Percentiles rank a stretch among this genome's conserved stretches.
Conservation (phyloP, 2,797 vertebrate species). For the Cichlasoma orientale region DNA sequence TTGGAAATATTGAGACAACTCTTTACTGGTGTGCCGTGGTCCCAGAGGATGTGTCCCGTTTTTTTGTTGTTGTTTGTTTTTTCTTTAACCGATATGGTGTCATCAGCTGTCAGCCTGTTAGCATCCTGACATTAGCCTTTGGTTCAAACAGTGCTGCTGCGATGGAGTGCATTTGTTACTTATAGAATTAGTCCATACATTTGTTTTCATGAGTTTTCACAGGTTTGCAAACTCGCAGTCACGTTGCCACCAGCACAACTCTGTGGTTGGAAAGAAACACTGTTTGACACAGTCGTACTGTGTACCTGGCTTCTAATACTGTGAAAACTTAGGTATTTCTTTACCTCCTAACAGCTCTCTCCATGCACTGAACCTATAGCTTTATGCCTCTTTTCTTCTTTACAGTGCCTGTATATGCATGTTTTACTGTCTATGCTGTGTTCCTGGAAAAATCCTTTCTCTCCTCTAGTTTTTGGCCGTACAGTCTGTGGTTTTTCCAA, state of each 20-base stretch:
- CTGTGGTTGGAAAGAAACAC: neutral
- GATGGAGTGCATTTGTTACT: neutral
- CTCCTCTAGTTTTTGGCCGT: constrained; percentile 67
- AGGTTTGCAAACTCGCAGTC: neutral
- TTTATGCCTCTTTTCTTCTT: neutral
- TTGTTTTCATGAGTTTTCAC: neutral
- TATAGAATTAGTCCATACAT: neutral
- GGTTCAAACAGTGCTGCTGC: neutral
- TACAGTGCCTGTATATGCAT: constrained; percentile 18
- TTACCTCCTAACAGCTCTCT: neutral
- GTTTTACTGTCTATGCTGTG: constrained; percentile 51
- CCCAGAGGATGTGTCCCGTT: neutral
- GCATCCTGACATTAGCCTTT: neutral
- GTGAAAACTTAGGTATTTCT: neutral
- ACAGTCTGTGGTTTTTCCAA: constrained; percentile 72
- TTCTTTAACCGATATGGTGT: neutral
- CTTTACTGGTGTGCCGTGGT: neutral
- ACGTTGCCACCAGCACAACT: neutral
- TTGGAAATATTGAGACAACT: neutral
- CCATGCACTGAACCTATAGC: neutral
- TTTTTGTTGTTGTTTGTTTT: neutral
- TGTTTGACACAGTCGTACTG: neutral
- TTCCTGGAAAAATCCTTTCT: constrained; percentile 64
- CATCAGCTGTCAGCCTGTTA: neutral
- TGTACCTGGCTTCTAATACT: neutral